Base-by-base conservation (phyloP, 1,140 invertebrate genomes). In the Leptopilina boulardi region DNA sequence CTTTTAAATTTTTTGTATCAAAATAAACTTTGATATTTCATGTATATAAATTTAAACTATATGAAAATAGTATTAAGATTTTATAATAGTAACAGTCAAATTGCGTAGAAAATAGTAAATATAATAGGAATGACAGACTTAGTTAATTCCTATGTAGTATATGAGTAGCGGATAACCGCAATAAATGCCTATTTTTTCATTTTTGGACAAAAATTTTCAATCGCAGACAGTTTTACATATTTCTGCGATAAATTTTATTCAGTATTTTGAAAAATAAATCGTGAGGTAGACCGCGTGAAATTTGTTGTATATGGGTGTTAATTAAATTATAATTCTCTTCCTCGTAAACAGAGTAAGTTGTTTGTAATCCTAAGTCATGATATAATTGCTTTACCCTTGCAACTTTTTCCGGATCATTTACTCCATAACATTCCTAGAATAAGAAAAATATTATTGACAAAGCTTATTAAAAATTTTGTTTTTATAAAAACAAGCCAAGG, bases 301-400 rank as follows among this genome's bases (percentile, higher is more conserved):
- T 94, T 89, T 97, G 96, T 87, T 97, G 95, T 84, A 97, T 97
- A 88, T 96, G 96, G 4, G 94, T 96, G 75, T 93, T 94, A 83
- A 97, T 94, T 77, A 96, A 91, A 87, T 96, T 96, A 83, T 96
- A 96, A 34, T 93, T 96, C 80, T 96, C 94, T 89, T 98, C 96
- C 91, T 98, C 97, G 82, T 96, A 98, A 21, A 95, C 93, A 0
- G 93, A 92, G 87, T 96, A 98, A 0, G 95, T 94, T 47, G 94
- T 93, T 26, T 94, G 93, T 21, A 99, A 85, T 77, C 95, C 93
- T 1, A 99, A 88, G 80, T 97, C 94, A 83, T 95, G 93, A 85
- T 97, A 99, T 0, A 98, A 88, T 44, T 94, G 89, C 89, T 96
- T 97, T 3, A 98, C 94, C 75, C 91, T 92, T 42, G 92, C 91